Evolutionary conservation across 2,888 invertebrate genomes (phyloP), one percentile per base, ranked within the genome.

Genomic region (Seladonia tumulorum): DNA sequence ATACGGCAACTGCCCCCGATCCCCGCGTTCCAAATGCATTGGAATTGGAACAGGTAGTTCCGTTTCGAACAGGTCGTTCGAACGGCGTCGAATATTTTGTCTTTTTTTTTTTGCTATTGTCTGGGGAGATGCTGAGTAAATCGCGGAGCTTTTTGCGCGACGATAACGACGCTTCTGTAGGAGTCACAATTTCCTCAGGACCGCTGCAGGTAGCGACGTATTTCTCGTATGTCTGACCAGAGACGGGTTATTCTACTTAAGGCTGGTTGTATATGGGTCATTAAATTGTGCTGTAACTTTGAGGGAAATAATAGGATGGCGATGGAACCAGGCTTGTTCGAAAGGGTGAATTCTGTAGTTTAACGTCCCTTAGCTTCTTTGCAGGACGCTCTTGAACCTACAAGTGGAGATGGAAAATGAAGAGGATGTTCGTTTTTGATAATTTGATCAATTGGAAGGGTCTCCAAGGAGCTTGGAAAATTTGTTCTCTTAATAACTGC

Each of bases 221-320:
- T 73, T 74, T 57, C 45, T 82, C 14, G 25, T 1, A 2, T 12
- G 68, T 18, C 84, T 60, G 73, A 60, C 47, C 22, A 68, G 29
- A 18, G 5, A 63, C 74, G 68, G 42, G 22, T 39, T 84, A 35
- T 74, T 22, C 77, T 77, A 74, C 83, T 83, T 70, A 39, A 5
- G 25, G 29, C 25, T 12, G 39, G 18, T 29, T 45, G 18, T 63
- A 70, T 39, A 49, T 35, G 25, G 14, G 25, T n/a, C 60, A 12
- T 25, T 60, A 60, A 60, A 60, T 25, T 60, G 60, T 60, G 60
- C 25, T 12, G 25, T 25, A 25, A 25, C 25, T 60, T 5, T 5
- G 25, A n/a, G n/a, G 60, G 5, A 14, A 25, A 25, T 25, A 14
- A 60, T 60, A 5, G 25, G 5, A 60, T 14, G 25, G n/a, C 60